Evolutionary conservation across 2,113 vertebrate genomes (phyloP).

Genomic region (Alces alces): DNA sequence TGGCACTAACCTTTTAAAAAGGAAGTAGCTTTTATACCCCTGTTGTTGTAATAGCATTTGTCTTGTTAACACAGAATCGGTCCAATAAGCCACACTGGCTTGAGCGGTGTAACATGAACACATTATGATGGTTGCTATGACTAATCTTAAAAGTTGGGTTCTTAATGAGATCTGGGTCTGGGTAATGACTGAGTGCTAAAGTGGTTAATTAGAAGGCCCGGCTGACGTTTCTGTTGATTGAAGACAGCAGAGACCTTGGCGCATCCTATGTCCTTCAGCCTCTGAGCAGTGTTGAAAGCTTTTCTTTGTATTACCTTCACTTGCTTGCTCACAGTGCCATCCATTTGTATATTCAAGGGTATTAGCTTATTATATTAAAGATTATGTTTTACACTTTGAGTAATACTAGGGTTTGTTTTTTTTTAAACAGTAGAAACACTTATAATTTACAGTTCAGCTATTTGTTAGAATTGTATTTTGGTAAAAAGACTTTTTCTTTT

Average conservation of each 20-base stretch:
- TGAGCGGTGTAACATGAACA: neutral
- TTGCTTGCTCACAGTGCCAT: neutral
- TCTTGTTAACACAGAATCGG: neutral
- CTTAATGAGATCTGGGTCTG: neutral
- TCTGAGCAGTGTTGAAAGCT: neutral
- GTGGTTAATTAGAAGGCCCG: neutral
- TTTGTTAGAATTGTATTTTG: neutral
- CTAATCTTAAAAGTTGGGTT: neutral
- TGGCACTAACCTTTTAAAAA: neutral
- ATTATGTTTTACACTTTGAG: conserved; percentile 6
- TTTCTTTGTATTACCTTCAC: neutral
- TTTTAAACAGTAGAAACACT: neutral
- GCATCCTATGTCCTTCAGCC: neutral
- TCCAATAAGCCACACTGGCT: neutral
- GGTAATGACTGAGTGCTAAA: neutral
- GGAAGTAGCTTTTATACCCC: neutral
- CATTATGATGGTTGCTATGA: neutral
- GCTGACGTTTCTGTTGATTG: neutral
- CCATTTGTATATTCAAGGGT: neutral
- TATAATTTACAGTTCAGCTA: neutral
- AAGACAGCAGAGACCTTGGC: neutral
- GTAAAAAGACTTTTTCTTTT: neutral
- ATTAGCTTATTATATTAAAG: neutral
- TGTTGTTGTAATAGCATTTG: neutral
- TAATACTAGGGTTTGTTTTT: neutral